phyloP scores from a whole-genome alignment of 2,113 vertebrate species.

The Trinectes maculatus region DNA sequence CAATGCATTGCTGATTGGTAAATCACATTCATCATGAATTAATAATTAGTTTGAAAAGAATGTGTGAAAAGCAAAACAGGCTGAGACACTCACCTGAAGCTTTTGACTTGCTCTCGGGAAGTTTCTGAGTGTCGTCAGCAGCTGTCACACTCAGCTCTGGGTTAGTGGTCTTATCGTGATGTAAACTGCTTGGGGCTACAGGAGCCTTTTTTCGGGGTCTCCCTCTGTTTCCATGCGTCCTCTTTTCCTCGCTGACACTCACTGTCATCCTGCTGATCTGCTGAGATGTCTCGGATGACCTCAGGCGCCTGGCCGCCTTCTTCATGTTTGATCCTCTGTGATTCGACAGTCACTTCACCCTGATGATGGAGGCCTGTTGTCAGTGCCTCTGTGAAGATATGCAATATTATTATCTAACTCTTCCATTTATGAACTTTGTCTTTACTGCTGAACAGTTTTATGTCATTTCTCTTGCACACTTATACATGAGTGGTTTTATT shows the following conservation, averaged over 20 bases:
- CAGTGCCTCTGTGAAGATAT: not conserved
- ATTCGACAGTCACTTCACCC: too few relatives aligned
- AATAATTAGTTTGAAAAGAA: too few relatives aligned
- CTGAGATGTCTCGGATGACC: constrained; percentile 61
- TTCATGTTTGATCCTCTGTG: constrained; percentile 60
- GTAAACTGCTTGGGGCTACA: not conserved
- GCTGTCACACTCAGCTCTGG: not conserved
- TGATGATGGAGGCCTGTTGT: not conserved
- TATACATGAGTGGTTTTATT: too few relatives aligned
- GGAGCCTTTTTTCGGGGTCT: constrained; percentile 46
- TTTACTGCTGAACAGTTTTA: too few relatives aligned
- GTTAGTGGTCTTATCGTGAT: not conserved
- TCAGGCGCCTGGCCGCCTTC: constrained; percentile 81
- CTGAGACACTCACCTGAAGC: constrained; percentile 22
- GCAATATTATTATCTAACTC: too few relatives aligned
- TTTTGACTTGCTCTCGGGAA: constrained; percentile 44
- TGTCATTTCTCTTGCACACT: too few relatives aligned
- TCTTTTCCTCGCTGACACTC: constrained; percentile 12
- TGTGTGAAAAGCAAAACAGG: not conserved
- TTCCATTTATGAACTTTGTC: too few relatives aligned
- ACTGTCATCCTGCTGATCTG: constrained; percentile 26
- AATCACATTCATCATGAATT: too few relatives aligned
- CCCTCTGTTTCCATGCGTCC: constrained; percentile 43
- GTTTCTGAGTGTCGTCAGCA: not conserved
- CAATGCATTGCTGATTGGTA: too few relatives aligned